Evolutionary conservation across 2,888 invertebrate species (phyloP).

Genomic region (Thereva unica): DNA sequence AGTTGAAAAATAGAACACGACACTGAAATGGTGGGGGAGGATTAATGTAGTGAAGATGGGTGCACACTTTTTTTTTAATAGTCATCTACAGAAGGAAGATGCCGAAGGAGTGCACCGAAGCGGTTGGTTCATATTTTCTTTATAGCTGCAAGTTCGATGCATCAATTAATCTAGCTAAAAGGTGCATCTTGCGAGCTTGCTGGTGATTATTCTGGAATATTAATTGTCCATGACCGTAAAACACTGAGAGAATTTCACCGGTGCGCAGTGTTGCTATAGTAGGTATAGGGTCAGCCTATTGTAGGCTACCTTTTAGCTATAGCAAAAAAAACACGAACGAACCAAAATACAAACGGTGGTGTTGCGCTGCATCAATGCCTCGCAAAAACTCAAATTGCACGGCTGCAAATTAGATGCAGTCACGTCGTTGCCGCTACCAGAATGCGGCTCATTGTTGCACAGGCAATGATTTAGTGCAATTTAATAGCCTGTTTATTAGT

Average conservation of each 20-base stretch:
- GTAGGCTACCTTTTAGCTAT: too few relatives aligned
- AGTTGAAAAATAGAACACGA: neutral
- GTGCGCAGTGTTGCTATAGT: neutral
- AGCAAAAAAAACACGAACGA: too few relatives aligned
- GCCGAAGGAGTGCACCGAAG: too few relatives aligned
- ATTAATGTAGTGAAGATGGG: too few relatives aligned
- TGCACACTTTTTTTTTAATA: too few relatives aligned
- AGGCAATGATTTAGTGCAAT: slow-evolving; percentile 42
- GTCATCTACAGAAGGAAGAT: too few relatives aligned
- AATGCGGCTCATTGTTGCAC: slow-evolving; percentile 36
- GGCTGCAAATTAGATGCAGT: slow-evolving; percentile 19
- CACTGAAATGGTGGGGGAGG: neutral
- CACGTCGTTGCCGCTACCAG: slow-evolving; percentile 28
- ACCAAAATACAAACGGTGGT: too few relatives aligned
- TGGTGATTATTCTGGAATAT: slow-evolving; percentile 38
- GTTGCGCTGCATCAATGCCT: too few relatives aligned
- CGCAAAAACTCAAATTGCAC: too few relatives aligned
- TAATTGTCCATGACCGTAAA: slow-evolving; percentile 40
- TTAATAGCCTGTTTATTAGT: slow-evolving; percentile 42
- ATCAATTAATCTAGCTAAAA: neutral
- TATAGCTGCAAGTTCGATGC: neutral
- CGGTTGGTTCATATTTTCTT: neutral
- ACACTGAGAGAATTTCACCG: slow-evolving; percentile 18
- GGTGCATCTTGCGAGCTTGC: slow-evolving; percentile 17
- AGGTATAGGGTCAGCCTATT: neutral